Evolutionary conservation across 2,113 vertebrate genomes (phyloP), one percentile per base, ranked within the genome.

Genomic region (Trematomus loennbergii): DNA sequence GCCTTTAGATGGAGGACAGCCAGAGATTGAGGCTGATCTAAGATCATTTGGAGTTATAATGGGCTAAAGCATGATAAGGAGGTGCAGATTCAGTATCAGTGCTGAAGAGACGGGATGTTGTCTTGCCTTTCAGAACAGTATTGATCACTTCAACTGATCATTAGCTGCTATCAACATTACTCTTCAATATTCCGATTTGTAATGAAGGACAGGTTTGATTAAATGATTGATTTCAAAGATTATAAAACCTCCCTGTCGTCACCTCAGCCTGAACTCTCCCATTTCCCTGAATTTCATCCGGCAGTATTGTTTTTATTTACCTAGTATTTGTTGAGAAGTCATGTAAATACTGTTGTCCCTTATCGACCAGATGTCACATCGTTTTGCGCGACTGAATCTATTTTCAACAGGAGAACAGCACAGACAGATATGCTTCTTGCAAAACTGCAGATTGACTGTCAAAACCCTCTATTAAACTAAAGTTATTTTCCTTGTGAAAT

Each of bases 121-220:
- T 70, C 22, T 33, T 65, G 61, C 62, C 53, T 69, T 78, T 72
- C 12, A 79, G 68, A 62, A 59, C 12, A 22, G 43, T 81, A 86
- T 79, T 73, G 84, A 89, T 85, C 77, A 72, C 52, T 62, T 86
- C 60, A 84, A 55, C 72, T 45, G 50, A 45, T 59, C 70, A 63
- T 76, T 67, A 81, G 60, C 62, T 75, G 58, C 68, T 82, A 73
- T 86, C 81, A 86, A 20, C 66, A 82, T 46, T 49, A 11, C 67
- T 61, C 57, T 68, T 57, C 78, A 58, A 53, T 48, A 72, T 73
- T 65, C 71, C 73, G 46, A 64, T n/a, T 12, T 52, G 53, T 75
- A 76, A 89, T 82, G 49, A 85, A 79, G 22, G 62, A 9, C 71
- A 73, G 64, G 25, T 66, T 83, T 83, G 76, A 85, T 88, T 68